Percentiles rank a stretch among this genome's conserved stretches.
These are phyloP conservation scores for Tapera naevia DNA, from an alignment of 2,797 vertebrate species.

Conservation along the genomic window DNA sequence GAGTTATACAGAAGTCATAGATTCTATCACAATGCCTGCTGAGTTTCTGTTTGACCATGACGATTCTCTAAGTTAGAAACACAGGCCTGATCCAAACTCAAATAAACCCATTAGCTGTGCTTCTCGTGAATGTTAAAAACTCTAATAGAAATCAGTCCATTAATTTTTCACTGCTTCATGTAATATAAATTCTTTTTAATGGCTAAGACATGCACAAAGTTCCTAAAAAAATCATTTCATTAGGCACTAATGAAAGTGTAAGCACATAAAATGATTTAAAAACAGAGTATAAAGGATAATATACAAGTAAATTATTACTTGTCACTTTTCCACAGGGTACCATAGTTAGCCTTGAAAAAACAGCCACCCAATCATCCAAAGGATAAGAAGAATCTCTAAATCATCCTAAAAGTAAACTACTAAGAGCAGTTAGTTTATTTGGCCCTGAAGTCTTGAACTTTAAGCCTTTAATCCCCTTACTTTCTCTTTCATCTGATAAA, in stretches of 20 bases:
- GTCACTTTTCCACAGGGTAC: background rate
- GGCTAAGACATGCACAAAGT: background rate
- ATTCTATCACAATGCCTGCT: background rate
- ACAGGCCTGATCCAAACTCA: background rate
- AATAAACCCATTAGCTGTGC: background rate
- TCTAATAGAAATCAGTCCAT: background rate
- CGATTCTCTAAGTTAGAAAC: background rate
- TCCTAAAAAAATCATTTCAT: background rate
- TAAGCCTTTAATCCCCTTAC: background rate
- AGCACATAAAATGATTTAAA: background rate
- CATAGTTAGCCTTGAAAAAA: background rate
- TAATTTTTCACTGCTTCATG: background rate
- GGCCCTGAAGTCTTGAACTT: background rate
- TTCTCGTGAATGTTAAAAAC: background rate
- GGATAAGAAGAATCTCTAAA: background rate
- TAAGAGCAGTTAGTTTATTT: background rate
- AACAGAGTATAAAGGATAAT: background rate
- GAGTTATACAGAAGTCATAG: background rate
- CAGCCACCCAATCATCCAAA: background rate
- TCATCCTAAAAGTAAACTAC: background rate
- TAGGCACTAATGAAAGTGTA: background rate
- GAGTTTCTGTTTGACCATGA: background rate
- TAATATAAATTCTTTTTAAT: background rate
- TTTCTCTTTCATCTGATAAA: background rate
- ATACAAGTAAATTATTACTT: slow-evolving; percentile 30